Base-by-base conservation (phyloP, 2,888 invertebrate genomes). In the Oasisia sp. region DNA sequence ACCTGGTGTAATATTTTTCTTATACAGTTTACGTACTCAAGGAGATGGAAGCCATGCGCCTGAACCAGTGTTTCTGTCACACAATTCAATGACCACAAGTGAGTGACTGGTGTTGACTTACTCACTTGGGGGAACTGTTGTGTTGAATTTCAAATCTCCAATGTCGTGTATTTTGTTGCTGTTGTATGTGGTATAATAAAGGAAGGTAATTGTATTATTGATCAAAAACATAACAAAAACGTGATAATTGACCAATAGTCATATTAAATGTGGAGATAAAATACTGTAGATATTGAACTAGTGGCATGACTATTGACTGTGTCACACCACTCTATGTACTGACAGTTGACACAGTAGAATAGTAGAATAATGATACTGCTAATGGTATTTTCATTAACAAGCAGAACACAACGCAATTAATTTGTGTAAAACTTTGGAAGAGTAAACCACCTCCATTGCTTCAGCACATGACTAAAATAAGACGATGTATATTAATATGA, bases 41-140 rank as follows among this genome's bases (percentile, higher is more conserved):
- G 95, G 95, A n/a, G 95, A 95, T 94, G 95, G 95, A 14, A 95
- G 94, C 0, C 95, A 95, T 93, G 93, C 95, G 12, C 94, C 95
- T 11, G 95, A 95, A 58, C 90, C 92, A 7, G 50, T 91, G 45
- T 91, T 32, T 93, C 94, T 56, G 94, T 93, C 32, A 94, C 94
- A 56, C 94, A 94, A 95, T 90, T 93, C 94, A 91, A 95, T 95
- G 94, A 94, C 95, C 32, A 94, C 95, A 93, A 94, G 95, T 95
- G 93, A 92, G 92, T 44, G 1, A 27, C 74, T 12, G 11, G 11
- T 14, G 12, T 58, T 19, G 74, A 74, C 27, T 27, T 7, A 19
- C 74, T n/a, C 27, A 19, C 14, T 58, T 74, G 2, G 27, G 27
- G 27, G 5, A 50, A 14, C 12, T 50, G n/a, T 74, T 50, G 14